phyloP scores from a whole-genome alignment of 2,888 invertebrate genomes.

The Eristalinus sepulchralis region DNA sequence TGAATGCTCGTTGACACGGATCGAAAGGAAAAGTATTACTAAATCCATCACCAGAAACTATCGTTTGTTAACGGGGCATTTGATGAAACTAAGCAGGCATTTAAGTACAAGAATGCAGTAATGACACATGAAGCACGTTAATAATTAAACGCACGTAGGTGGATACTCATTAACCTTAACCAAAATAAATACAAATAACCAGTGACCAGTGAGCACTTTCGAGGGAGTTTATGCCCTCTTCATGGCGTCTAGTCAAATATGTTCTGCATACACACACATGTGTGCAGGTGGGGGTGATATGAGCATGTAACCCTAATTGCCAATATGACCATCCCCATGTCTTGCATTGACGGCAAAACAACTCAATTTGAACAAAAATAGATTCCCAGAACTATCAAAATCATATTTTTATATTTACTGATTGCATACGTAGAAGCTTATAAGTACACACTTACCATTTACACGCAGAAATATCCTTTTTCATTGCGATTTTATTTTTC shows the following conservation, averaged over 20 bases:
- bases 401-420: constrained; percentile 33
- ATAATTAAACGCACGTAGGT: constrained; percentile 40
- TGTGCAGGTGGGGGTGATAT: background rate
- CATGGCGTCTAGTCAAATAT: constrained; percentile 7
- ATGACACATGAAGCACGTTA: constrained; percentile 54
- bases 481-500: constrained; percentile 31
- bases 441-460: constrained; percentile 55
- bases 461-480: constrained; percentile 38
- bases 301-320: background rate
- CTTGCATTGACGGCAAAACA: background rate
- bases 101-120: constrained; percentile 34
- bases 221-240: background rate
- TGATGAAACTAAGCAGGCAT: background rate
- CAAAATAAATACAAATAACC: constrained; percentile 48
- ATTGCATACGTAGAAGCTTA: background rate
- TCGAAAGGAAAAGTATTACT: constrained; percentile 27
- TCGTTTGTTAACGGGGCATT: background rate
- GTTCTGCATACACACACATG: background rate
- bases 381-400: constrained; percentile 40
- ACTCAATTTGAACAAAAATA: background rate
- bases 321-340: background rate
- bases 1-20: background rate
- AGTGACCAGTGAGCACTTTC: constrained; percentile 18
- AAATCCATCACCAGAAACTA: background rate
- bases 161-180: constrained; percentile 49